Conservation (phyloP, 92 coral and sea anemone genomes). For the Isaurus tuberculatus region DNA sequence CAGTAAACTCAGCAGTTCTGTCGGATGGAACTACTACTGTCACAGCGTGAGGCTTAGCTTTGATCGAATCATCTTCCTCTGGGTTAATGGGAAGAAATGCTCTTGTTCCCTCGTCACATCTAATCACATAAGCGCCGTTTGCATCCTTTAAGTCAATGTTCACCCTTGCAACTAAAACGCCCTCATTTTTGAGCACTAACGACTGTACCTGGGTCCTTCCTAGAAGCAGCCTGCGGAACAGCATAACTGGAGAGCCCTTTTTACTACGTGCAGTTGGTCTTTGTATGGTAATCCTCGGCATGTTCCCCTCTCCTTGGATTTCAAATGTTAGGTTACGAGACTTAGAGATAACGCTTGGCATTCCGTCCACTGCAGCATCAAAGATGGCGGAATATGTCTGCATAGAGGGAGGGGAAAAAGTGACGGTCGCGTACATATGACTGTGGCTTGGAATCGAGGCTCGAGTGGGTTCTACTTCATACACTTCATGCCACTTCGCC, state of each 20-base stretch:
- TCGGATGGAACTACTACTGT: slow-evolving; percentile 88
- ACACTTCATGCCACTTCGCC: slow-evolving; percentile 98
- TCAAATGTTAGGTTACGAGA: slow-evolving; percentile 96
- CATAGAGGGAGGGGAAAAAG: slow-evolving; percentile 97
- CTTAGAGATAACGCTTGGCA: slow-evolving; percentile 92
- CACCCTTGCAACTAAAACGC: slow-evolving; percentile 85
- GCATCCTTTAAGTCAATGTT: slow-evolving; percentile 88
- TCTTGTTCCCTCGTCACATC: slow-evolving; percentile 72
- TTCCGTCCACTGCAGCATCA: slow-evolving; percentile 98
- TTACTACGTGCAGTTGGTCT: slow-evolving; percentile 94
- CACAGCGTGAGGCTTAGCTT: slow-evolving; percentile 62
- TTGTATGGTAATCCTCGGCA: slow-evolving; percentile 84
- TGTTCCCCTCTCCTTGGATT: slow-evolving; percentile 99
- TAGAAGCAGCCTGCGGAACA: slow-evolving; percentile 84
- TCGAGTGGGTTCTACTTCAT: slow-evolving; percentile 90
- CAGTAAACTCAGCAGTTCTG: slow-evolving; percentile 84
- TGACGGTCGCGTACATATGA: slow-evolving; percentile 86
- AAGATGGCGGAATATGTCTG: slow-evolving; percentile 89
- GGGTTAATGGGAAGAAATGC: slow-evolving; percentile 67
- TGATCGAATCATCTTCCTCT: slow-evolving; percentile 51
- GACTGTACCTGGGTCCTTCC: slow-evolving; percentile 90
- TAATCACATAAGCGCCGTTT: slow-evolving; percentile 69
- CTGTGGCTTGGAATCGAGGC: slow-evolving; percentile 96
- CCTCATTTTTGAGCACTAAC: slow-evolving; percentile 88
- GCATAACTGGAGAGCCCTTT: slow-evolving; percentile 88